These are phyloP conservation scores for Gerris buenoi DNA, from an alignment of 1,140 invertebrate genomes.

Conservation along the genomic window DNA sequence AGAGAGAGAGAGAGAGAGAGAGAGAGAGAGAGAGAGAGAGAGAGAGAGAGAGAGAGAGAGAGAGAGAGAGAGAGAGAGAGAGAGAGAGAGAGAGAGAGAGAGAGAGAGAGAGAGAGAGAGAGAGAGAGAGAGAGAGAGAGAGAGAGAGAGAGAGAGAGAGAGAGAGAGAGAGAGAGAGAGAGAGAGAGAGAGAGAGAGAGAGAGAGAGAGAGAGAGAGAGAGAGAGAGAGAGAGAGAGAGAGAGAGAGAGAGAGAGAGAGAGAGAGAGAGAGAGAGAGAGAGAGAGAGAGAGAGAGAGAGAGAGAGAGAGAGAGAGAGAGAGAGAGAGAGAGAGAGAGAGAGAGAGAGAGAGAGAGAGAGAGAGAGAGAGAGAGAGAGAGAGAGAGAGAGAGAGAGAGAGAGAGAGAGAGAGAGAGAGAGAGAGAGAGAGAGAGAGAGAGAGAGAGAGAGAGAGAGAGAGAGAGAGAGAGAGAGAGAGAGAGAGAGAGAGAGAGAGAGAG, in stretches of 20 bases:
- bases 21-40: slow-evolving; percentile 12
- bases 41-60: slow-evolving; percentile 12
- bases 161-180: slow-evolving; percentile 8
- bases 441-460: slow-evolving; percentile 6
- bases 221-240: slow-evolving; percentile 7
- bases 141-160: slow-evolving; percentile 6
- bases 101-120: slow-evolving; percentile 24
- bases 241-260: neutral
- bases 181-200: neutral
- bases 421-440: slow-evolving; percentile 3
- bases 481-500: slow-evolving; percentile 6
- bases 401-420: slow-evolving; percentile 14
- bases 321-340: slow-evolving; percentile 6
- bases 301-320: slow-evolving; percentile 6
- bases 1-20: slow-evolving; percentile 12
- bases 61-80: slow-evolving; percentile 11
- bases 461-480: slow-evolving; percentile 6
- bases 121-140: slow-evolving; percentile 4
- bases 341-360: slow-evolving; percentile 6
- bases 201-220: slow-evolving; percentile 3
- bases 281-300: slow-evolving; percentile 11
- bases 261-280: slow-evolving; percentile 9
- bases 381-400: slow-evolving; percentile 11
- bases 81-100: slow-evolving; percentile 21
- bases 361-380: slow-evolving; percentile 6